Percentiles rank a stretch among this genome's conserved stretches.
Conservation (phyloP, 2,888 invertebrate genomes). For the Girardia tigrina region DNA sequence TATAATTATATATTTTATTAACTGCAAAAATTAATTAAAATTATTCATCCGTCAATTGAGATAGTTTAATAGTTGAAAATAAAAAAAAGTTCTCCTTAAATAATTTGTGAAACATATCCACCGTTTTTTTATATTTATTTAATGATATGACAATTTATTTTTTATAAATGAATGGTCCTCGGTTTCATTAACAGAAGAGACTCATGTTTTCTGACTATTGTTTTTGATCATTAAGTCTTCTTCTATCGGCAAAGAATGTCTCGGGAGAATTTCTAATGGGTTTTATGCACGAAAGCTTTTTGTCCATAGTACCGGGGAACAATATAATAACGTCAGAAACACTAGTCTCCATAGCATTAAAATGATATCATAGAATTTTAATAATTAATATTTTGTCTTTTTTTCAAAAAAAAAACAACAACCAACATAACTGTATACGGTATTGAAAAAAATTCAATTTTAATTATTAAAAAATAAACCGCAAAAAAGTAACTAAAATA, state of each 20-base stretch:
- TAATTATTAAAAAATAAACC: background rate
- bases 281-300: conserved; percentile 17
- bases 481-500: background rate
- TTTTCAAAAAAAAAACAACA: background rate
- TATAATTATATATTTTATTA: no score
- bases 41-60: background rate
- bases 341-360: conserved; percentile 18
- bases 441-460: no score
- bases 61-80: background rate
- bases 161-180: background rate
- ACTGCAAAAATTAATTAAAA: no score
- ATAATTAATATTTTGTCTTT: conserved; percentile 13
- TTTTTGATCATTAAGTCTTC: conserved; percentile 12
- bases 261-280: conserved; percentile 23
- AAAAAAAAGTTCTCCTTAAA: background rate
- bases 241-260: background rate
- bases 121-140: background rate
- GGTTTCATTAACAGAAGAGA: background rate
- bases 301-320: background rate
- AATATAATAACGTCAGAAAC: conserved; percentile 12
- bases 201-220: conserved; percentile 18
- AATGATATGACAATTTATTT: background rate
- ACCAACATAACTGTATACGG: no score
- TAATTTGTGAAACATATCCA: background rate
- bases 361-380: background rate